A percentile compares a stretch with the other conserved stretches of the same genome.
Conservation (phyloP, 2,888 invertebrate species). For the Apoda limacodes region DNA sequence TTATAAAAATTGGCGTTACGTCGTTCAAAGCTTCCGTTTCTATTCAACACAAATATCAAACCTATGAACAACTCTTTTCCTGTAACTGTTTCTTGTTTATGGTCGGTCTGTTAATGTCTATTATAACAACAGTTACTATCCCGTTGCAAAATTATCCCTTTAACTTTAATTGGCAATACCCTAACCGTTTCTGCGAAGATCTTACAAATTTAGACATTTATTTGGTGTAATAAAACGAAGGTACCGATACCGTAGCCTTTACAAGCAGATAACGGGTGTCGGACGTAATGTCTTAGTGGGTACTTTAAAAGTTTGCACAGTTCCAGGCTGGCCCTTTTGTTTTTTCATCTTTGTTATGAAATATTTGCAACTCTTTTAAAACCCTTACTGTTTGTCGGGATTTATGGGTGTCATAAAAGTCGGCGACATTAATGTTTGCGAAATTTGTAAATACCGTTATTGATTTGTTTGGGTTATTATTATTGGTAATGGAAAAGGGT, state of each 20-base stretch:
- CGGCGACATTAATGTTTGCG: constrained; percentile 27
- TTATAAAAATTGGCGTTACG: too few species aligned
- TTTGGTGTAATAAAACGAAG: constrained; percentile 45
- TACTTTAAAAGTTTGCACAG: constrained; percentile 27
- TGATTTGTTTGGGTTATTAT: constrained; percentile 1
- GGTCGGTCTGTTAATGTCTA: too few species aligned
- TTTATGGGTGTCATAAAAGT: constrained; percentile 30
- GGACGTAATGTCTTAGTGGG: too few species aligned
- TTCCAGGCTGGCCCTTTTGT: constrained; percentile 23
- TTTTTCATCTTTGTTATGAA: constrained; percentile 46
- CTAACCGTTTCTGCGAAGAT: too few species aligned
- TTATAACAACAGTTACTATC: too few species aligned
- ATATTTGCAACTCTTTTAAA: constrained; percentile 39
- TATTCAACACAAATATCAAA: too few species aligned
- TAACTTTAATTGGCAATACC: too few species aligned
- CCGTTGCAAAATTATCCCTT: constrained; percentile 9
- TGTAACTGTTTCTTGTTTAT: too few species aligned
- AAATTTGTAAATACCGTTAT: constrained; percentile 5
- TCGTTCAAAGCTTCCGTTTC: too few species aligned
- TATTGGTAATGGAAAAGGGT: not conserved
- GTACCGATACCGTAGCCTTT: constrained; percentile 29
- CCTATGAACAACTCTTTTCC: too few species aligned
- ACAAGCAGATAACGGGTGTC: constrained; percentile 33
- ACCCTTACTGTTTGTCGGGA: constrained; percentile 30
- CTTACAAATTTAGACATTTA: constrained; percentile 27